These are phyloP conservation scores for Heliconius erato DNA, from an alignment of 2,888 invertebrate genomes.

Conservation along the genomic window DNA sequence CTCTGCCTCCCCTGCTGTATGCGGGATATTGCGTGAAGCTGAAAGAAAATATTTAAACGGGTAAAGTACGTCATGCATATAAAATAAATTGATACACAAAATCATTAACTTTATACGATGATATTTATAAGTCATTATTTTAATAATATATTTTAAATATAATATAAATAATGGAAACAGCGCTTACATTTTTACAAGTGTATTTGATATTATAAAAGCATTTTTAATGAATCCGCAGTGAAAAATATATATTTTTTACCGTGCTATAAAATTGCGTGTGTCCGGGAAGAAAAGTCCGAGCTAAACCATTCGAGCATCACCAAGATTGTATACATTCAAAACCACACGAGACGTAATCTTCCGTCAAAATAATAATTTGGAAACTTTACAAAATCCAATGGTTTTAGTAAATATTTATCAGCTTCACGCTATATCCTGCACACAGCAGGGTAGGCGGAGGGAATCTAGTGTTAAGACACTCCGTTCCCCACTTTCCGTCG, in stretches of 20 bases:
- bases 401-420: conserved; percentile 27
- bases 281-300: conserved; percentile 36
- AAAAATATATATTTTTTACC: conserved; percentile 31
- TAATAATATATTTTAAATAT: neutral
- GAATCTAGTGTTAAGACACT: no score
- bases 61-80: no score
- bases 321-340: conserved; percentile 42
- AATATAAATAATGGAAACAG: neutral
- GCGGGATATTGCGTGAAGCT: no score
- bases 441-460: no score
- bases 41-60: no score
- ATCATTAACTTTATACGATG: no score
- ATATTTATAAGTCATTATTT: neutral
- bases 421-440: no score
- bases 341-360: conserved; percentile 62
- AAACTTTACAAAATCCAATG: conserved; percentile 46
- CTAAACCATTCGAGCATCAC: conserved; percentile 51
- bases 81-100: no score
- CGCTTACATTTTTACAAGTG: neutral
- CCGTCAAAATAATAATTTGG: conserved; percentile 58
- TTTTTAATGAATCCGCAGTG: neutral
- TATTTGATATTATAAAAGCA: conserved; percentile 3
- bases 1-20: no score
- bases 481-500: no score
- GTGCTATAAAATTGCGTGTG: conserved; percentile 35